phyloP scores from a whole-genome alignment of 37 sponge, comb jelly and placozoan genomes.

The Crambe crambe region DNA sequence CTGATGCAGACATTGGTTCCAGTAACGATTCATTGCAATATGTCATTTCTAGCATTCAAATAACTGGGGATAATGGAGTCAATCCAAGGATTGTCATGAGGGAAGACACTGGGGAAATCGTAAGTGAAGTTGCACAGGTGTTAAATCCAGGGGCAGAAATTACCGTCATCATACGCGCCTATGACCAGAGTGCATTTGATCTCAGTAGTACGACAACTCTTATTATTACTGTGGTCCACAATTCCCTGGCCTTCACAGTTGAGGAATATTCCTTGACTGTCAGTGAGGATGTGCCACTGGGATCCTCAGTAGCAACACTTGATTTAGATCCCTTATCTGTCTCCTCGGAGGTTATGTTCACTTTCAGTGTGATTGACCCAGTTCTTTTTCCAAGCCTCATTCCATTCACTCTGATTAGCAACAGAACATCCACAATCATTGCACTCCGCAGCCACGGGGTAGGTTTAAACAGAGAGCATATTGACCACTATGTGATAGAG shows the following conservation, averaged over 20 bases:
- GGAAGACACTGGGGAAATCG: conserved; percentile 9
- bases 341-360: conserved; percentile 10
- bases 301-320: neutral
- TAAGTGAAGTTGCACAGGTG: neutral
- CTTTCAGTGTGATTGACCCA: neutral
- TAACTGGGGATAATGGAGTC: neutral
- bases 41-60: neutral
- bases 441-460: no score
- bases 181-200: conserved; percentile 17
- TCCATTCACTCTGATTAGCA: neutral
- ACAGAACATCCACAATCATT: neutral
- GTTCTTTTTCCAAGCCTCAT: no score
- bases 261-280: neutral
- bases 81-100: neutral
- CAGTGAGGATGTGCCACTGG: neutral
- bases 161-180: neutral
- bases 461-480: conserved; percentile 14
- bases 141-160: conserved; percentile 12
- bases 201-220: neutral
- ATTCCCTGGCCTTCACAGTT: conserved; percentile 5
- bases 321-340: conserved; percentile 5
- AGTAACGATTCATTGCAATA: conserved; percentile 19
- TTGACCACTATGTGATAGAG: neutral
- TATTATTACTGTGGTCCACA: neutral
- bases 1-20: conserved; percentile 27